Evolutionary conservation across 2,888 invertebrate genomes (phyloP), one percentile per base, ranked within the genome.

Genomic region (Acleris literana): DNA sequence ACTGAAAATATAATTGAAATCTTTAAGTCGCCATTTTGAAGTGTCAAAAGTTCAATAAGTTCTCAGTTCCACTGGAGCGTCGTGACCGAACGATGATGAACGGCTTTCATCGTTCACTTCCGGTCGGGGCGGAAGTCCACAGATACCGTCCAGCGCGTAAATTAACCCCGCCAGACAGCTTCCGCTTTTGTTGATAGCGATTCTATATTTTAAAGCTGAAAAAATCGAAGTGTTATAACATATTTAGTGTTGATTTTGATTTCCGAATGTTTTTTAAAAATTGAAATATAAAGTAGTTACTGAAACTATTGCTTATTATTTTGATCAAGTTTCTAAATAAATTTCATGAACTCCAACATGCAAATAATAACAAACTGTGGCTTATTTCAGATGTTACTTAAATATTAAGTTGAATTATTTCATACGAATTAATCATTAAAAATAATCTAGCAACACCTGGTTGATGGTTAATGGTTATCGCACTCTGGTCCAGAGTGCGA

Each of bases 51-150:
- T 53, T 57, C 57, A 62, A 64, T 65, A 60, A 65, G 65, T 65
- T 55, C 64, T 60, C 39, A 64, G 64, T 65, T 60, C 59, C 79
- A 78, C 77, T 74, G 81, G 76, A 81, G 82, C 82, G 80, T 78
- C 78, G 81, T 77, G 80, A 83, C 86, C 87, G 81, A 87, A 85
- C 79, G 80, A 83, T 89, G 90, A 89, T 89, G 86, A 83, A 89
- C 85, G 84, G 82, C 79, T 84, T 85, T 86, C 87, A 88, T 84
- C 86, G 87, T 79, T 65, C 72, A 74, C 74, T 81, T 79, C 83
- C 83, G 83, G 78, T 76, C 74, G 74, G 72, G 74, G 76, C 87
- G 88, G 87, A 86, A 85, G 78, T 82, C 80, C 81, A 79, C 83
- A 84, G 86, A 87, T 88, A 87, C 84, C 84, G 82, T 81, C 79